phyloP scores from a whole-genome alignment of 2,797 vertebrate genomes.

The Pampus argenteus region DNA sequence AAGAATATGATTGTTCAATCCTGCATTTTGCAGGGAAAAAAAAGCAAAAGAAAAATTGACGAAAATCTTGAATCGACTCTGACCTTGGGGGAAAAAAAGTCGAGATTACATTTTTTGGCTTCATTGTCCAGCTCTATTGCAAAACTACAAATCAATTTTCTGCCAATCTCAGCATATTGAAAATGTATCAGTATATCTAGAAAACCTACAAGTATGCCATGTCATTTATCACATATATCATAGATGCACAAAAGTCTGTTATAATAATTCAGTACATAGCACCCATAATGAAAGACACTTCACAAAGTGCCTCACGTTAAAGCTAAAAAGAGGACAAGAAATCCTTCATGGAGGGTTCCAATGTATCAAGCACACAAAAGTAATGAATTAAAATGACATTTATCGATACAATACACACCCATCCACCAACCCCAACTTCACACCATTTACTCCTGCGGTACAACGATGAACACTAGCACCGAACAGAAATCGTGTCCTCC shows the following conservation, averaged over 20 bases:
- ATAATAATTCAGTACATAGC: neutral
- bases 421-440: conserved; percentile 4
- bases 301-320: neutral
- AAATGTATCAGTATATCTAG: neutral
- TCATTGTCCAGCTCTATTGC: no score
- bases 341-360: neutral
- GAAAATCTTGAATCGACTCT: no score
- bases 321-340: neutral
- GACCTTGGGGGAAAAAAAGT: no score
- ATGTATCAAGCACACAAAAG: neutral
- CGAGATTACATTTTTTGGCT: no score
- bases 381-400: neutral
- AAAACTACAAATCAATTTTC: neutral
- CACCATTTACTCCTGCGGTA: neutral
- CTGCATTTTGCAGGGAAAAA: no score
- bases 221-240: no score
- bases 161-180: neutral
- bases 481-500: neutral
- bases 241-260: neutral
- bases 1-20: no score
- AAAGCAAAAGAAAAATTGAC: no score
- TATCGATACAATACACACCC: neutral
- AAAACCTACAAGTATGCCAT: neutral
- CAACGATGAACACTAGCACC: neutral
- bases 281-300: neutral